These are phyloP conservation scores for Antrozous pallidus DNA, from an alignment of 2,797 vertebrate species.

Conservation along the genomic window DNA sequence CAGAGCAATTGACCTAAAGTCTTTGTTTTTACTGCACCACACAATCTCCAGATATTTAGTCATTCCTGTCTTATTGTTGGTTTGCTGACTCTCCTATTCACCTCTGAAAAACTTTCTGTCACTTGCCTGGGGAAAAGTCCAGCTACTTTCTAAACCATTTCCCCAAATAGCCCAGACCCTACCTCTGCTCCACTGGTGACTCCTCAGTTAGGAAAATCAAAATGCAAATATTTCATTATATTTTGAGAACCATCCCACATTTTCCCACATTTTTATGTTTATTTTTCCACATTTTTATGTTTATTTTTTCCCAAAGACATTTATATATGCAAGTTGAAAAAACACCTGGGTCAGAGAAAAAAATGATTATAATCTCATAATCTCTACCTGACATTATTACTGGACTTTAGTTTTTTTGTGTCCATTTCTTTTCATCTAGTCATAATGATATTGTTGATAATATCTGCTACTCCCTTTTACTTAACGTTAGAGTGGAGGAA, in stretches of 20 bases:
- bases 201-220: slow-evolving; percentile 20
- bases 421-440: background rate
- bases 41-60: background rate
- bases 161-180: background rate
- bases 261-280: background rate
- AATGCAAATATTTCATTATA: background rate
- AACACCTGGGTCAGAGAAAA: background rate
- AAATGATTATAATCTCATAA: background rate
- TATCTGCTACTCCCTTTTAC: background rate
- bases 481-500: background rate
- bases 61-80: background rate
- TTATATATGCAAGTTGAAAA: background rate
- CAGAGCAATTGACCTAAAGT: background rate
- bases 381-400: background rate
- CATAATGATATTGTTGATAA: background rate
- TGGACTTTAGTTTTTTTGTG: background rate
- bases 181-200: background rate
- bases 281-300: background rate
- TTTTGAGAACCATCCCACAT: slow-evolving; percentile 1
- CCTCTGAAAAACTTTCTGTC: background rate
- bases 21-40: background rate
- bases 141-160: slow-evolving; percentile 43
- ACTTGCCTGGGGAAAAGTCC: background rate
- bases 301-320: background rate
- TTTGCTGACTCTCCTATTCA: background rate